Conservation (phyloP, 2,888 invertebrate genomes). For the Lasioglossum villosulum region DNA sequence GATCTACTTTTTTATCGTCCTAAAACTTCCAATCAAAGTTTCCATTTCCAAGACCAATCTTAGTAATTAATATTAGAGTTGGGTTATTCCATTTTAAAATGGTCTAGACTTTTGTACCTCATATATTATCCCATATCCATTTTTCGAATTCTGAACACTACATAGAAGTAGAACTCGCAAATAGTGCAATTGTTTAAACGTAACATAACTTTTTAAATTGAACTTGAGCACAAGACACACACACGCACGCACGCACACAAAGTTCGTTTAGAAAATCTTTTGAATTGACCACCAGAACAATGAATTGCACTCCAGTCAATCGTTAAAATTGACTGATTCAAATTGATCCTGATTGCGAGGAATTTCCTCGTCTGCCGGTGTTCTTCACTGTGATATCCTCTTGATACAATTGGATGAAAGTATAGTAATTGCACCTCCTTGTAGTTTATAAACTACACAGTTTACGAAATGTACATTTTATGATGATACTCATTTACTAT, state of each 20-base stretch:
- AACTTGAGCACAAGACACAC: conserved; percentile 35
- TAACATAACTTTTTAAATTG: conserved; percentile 47
- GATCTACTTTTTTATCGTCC: no score
- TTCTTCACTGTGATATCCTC: not conserved
- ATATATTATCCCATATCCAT: not conserved
- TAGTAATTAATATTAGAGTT: no score
- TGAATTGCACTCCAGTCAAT: conserved; percentile 51
- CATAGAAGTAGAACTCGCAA: conserved; percentile 16
- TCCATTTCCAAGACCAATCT: no score
- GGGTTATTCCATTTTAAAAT: not conserved
- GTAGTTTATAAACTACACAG: not conserved
- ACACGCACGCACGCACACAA: not conserved
- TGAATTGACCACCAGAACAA: conserved; percentile 43
- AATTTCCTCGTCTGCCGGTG: conserved; percentile 20
- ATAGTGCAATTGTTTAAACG: conserved; percentile 29
- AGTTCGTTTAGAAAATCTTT: conserved; percentile 47
- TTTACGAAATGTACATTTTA: not conserved
- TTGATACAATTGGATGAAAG: not conserved
- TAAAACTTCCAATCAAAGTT: no score
- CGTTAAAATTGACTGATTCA: conserved; percentile 26
- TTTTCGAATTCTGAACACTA: no score
- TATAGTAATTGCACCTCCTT: not conserved
- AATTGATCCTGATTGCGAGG: conserved; percentile 43
- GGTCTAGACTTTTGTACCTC: not conserved
- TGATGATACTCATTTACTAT: not conserved